A percentile compares a stretch with the other conserved stretches of the same genome.
Conservation (phyloP, 53 echinoderm and acorn worm species). For the Henricia sp. region DNA sequence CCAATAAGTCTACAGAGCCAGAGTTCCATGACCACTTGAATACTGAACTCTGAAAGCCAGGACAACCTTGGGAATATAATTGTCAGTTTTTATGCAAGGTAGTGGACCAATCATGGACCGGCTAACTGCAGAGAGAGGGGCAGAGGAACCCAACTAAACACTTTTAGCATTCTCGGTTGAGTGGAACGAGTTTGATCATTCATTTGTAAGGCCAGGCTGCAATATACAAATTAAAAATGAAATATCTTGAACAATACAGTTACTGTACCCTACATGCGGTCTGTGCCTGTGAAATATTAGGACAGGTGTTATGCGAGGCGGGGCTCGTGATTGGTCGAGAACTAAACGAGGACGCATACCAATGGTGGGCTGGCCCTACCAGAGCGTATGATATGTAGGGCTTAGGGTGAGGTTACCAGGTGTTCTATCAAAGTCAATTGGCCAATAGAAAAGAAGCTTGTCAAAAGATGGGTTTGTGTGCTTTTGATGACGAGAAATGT, state of each 20-base stretch:
- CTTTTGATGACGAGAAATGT: not conserved
- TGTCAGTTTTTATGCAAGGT: not conserved
- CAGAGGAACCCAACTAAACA: no score
- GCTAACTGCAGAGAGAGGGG: no score
- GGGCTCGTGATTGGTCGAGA: slow-evolving; percentile 40
- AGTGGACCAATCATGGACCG: no score
- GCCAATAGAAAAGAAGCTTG: slow-evolving; percentile 9
- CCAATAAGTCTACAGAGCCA: slow-evolving; percentile 23
- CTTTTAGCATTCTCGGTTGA: no score
- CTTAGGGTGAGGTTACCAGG: no score
- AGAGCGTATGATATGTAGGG: not conserved
- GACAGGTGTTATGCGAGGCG: slow-evolving; percentile 11
- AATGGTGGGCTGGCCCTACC: slow-evolving; percentile 25
- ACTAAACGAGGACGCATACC: not conserved
- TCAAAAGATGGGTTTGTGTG: not conserved
- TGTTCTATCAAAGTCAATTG: no score
- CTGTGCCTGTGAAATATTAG: not conserved
- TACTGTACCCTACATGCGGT: slow-evolving; percentile 43
- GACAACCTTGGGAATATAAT: slow-evolving; percentile 25
- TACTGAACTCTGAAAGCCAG: slow-evolving; percentile 32
- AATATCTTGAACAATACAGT: slow-evolving; percentile 50
- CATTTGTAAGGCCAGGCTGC: no score
- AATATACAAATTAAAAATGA: no score
- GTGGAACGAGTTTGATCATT: no score
- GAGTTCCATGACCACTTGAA: slow-evolving; percentile 57